Conservation (phyloP, 2,888 invertebrate genomes). For the Chouioia cunea region DNA sequence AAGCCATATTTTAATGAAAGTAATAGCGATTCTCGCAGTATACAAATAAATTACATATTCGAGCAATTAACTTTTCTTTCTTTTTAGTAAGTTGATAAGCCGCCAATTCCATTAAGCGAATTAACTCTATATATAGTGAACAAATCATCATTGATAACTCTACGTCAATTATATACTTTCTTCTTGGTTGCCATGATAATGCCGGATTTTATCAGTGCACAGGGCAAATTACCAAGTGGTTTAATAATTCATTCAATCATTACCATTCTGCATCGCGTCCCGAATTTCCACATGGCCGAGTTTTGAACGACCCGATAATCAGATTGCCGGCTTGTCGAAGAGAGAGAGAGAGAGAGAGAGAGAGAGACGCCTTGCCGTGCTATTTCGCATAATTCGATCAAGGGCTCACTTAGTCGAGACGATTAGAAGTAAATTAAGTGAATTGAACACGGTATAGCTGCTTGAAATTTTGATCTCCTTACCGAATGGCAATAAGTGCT, state of each 20-base stretch:
- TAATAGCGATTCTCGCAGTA: no score
- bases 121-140: no score
- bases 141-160: no score
- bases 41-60: no score
- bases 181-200: neutral
- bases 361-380: slow-evolving; percentile 6
- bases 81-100: no score
- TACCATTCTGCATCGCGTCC: neutral
- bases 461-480: slow-evolving; percentile 37
- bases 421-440: slow-evolving; percentile 40
- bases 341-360: slow-evolving; percentile 29
- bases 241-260: slow-evolving; percentile 2
- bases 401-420: slow-evolving; percentile 22
- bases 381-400: slow-evolving; percentile 30
- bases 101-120: no score
- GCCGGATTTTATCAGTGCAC: neutral
- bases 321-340: slow-evolving; percentile 32
- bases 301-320: slow-evolving; percentile 37
- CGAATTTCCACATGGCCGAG: neutral
- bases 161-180: no score
- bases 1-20: no score
- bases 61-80: no score
- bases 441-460: slow-evolving; percentile 13
- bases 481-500: slow-evolving; percentile 36
- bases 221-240: neutral